phyloP scores from a whole-genome alignment of 2,888 invertebrate genomes.

The Chouioia cunea region DNA sequence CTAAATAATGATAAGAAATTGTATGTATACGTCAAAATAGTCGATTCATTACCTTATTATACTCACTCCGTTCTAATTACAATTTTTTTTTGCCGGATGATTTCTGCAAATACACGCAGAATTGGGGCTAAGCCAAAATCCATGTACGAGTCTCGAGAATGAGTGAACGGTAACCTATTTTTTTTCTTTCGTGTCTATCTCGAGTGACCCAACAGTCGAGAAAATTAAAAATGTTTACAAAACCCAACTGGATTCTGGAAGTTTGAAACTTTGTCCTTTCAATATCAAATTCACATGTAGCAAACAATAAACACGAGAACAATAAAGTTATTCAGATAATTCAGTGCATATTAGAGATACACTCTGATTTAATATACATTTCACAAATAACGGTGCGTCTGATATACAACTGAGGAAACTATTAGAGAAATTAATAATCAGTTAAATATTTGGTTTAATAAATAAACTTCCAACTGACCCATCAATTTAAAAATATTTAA shows the following conservation, averaged over 20 bases:
- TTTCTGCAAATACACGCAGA: slow-evolving; percentile 44
- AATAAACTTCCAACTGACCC: no score
- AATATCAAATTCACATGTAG: no score
- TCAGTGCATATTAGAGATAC: no score
- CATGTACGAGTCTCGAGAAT: slow-evolving; percentile 28
- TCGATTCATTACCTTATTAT: slow-evolving; percentile 32
- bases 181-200: slow-evolving; percentile 11
- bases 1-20: neutral
- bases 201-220: slow-evolving; percentile 6
- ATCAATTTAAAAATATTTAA: no score
- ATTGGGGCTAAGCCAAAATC: slow-evolving; percentile 45
- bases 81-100: slow-evolving; percentile 26
- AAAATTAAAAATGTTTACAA: slow-evolving; percentile 34
- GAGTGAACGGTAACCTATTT: slow-evolving; percentile 20
- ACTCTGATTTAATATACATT: no score
- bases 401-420: no score
- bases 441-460: no score
- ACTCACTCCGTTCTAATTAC: slow-evolving; percentile 32
- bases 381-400: no score
- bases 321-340: no score
- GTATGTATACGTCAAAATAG: neutral
- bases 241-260: neutral
- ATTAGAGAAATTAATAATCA: no score
- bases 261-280: no score
- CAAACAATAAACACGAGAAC: no score